Percentiles rank a stretch among this genome's conserved stretches.
These are phyloP conservation scores for Strix uralensis DNA, from an alignment of 2,113 vertebrate species.

Conservation along the genomic window DNA sequence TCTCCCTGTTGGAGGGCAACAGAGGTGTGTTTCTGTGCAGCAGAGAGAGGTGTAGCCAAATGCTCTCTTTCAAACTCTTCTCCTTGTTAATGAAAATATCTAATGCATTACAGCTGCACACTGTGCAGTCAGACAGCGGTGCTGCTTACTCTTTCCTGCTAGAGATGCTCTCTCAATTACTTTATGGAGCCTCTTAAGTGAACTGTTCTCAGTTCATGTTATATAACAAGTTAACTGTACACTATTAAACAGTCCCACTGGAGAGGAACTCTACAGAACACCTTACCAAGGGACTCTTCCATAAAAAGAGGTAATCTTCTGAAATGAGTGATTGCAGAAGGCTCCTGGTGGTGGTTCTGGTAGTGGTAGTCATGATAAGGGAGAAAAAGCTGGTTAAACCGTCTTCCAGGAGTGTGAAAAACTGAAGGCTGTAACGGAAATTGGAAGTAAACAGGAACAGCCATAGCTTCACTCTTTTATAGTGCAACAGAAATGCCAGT, in stretches of 20 bases:
- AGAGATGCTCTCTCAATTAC: neutral
- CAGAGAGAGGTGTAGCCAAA: neutral
- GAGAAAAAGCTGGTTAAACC: constrained; percentile 10
- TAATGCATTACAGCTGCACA: neutral
- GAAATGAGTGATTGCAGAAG: neutral
- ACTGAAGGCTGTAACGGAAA: neutral
- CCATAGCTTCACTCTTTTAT: neutral
- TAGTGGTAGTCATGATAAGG: neutral
- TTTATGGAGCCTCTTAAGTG: neutral
- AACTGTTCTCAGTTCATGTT: neutral
- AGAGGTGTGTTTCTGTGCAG: neutral
- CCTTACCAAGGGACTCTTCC: neutral
- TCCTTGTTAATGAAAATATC: neutral
- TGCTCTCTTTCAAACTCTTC: neutral
- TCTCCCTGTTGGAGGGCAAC: neutral
- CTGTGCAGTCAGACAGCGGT: fast-evolving
- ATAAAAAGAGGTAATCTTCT: neutral
- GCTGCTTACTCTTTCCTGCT: neutral
- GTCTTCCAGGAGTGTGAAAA: neutral
- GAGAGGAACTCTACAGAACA: neutral
- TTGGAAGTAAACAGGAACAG: constrained; percentile 23
- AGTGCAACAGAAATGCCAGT: constrained; percentile 14
- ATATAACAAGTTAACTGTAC: neutral
- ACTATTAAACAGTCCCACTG: neutral
- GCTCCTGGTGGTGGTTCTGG: neutral